These are phyloP conservation scores for Myocastor coypus DNA, from an alignment of 2,113 vertebrate genomes.

Conservation along the genomic window DNA sequence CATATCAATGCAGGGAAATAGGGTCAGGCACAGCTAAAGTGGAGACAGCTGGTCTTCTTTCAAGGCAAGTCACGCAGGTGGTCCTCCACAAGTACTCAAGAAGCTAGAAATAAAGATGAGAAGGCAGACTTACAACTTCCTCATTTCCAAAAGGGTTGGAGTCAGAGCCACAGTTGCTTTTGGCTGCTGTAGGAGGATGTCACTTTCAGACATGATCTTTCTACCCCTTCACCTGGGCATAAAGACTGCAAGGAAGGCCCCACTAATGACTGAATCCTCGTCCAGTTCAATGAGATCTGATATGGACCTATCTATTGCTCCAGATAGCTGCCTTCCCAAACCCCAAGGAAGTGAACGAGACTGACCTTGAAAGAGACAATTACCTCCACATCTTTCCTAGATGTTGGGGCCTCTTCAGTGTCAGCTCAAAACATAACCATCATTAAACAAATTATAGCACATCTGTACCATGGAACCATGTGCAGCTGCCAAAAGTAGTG, in stretches of 20 bases:
- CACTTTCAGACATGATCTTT: constrained; percentile 54
- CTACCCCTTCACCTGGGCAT: background rate
- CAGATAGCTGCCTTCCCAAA: background rate
- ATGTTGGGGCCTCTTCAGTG: background rate
- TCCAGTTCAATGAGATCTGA: background rate
- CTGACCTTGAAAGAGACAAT: background rate
- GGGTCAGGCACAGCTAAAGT: too few relatives aligned
- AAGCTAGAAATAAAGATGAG: constrained; percentile 11
- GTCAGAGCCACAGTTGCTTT: background rate
- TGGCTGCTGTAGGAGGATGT: background rate
- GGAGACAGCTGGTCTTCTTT: too few relatives aligned
- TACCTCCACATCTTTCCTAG: background rate
- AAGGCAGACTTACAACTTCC: background rate
- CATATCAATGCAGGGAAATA: too few relatives aligned
- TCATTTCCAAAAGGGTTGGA: background rate
- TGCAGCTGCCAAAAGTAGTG: background rate
- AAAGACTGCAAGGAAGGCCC: background rate
- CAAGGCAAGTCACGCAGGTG: too few relatives aligned
- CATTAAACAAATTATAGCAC: background rate
- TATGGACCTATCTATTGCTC: background rate
- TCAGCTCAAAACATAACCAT: background rate
- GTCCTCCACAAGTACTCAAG: too few relatives aligned
- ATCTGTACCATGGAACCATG: background rate
- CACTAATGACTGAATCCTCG: background rate
- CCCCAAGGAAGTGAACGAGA: background rate